Conservation (phyloP, 64 coral and sea anemone genomes). For the Stichodactyla helianthus region DNA sequence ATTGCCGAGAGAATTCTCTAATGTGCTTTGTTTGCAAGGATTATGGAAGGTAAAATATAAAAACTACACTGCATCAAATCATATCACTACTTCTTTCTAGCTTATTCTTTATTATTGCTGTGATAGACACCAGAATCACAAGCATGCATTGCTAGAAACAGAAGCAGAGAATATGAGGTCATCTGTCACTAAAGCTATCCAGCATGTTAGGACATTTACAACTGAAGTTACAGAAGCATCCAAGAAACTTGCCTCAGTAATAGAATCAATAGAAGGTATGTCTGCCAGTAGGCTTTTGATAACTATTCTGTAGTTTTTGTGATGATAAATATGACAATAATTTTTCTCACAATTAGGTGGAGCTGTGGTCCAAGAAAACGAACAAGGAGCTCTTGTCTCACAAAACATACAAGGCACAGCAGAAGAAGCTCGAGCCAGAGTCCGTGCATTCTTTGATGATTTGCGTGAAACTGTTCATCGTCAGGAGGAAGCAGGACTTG, state of each 20-base stretch:
- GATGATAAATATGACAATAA: background rate
- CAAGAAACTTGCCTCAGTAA: conserved; percentile 75
- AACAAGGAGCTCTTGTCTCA: conserved; percentile 27
- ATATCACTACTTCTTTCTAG: too few relatives aligned
- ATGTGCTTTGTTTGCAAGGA: conserved; percentile 98
- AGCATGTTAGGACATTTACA: conserved; percentile 85
- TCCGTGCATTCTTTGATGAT: conserved; percentile 95
- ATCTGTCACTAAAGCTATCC: conserved; percentile 93
- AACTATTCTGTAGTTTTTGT: background rate
- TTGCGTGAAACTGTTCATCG: conserved; percentile 91
- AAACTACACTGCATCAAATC: too few relatives aligned
- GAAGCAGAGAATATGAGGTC: conserved; percentile 87
- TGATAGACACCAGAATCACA: conserved; percentile 80
- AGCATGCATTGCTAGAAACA: conserved; percentile 84
- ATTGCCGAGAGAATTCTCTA: conserved; percentile 73
- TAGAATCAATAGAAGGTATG: conserved; percentile 96
- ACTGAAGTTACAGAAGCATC: conserved; percentile 81
- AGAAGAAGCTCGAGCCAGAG: conserved; percentile 74
- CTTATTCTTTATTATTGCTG: conserved; percentile 35
- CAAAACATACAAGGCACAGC: conserved; percentile 62
- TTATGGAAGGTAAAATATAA: conserved; percentile 65
- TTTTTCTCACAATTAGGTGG: conserved; percentile 41
- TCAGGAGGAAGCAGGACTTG: conserved; percentile 95
- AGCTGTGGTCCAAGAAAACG: conserved; percentile 61
- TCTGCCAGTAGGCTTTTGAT: conserved; percentile 7